Evolutionary conservation across 2,888 invertebrate genomes (phyloP).

Genomic region (Anthophora plumipes): DNA sequence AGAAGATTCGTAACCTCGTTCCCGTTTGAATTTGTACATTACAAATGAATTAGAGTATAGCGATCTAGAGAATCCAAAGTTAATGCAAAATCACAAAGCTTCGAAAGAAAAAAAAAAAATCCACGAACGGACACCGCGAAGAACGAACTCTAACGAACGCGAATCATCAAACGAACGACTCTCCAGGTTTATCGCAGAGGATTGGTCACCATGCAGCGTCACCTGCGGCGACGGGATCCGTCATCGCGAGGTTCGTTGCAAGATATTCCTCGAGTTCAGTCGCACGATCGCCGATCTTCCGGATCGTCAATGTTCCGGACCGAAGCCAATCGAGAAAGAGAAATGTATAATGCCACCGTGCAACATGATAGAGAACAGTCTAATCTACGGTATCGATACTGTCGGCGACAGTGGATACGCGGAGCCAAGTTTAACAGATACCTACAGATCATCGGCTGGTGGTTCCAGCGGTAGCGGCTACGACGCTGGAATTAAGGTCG

Average conservation of each 20-base stretch:
- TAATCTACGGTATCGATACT: constrained; percentile 82
- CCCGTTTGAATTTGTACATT: no score
- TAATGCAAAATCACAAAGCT: neutral
- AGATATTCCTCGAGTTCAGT: constrained; percentile 96
- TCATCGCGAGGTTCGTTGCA: constrained; percentile 96
- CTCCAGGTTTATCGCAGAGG: constrained; percentile 93
- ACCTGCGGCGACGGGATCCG: constrained; percentile 96
- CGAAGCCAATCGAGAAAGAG: constrained; percentile 92
- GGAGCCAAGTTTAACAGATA: constrained; percentile 82
- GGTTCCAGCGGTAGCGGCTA: constrained; percentile 70
- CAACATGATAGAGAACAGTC: constrained; percentile 81
- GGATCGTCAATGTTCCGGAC: constrained; percentile 94
- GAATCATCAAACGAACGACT: constrained; percentile 37
- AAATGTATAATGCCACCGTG: constrained; percentile 93
- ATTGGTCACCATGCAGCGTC: constrained; percentile 96
- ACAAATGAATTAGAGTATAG: neutral
- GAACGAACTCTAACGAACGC: neutral
- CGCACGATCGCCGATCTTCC: constrained; percentile 94
- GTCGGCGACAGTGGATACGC: constrained; percentile 84
- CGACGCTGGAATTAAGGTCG: constrained; percentile 70
- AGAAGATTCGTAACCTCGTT: no score
- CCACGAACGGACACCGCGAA: neutral
- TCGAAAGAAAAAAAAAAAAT: neutral
- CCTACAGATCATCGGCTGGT: constrained; percentile 78
- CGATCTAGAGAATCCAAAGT: neutral